Evolutionary conservation across 2,797 vertebrate genomes (phyloP).

Genomic region (Loris lydekkerianus): DNA sequence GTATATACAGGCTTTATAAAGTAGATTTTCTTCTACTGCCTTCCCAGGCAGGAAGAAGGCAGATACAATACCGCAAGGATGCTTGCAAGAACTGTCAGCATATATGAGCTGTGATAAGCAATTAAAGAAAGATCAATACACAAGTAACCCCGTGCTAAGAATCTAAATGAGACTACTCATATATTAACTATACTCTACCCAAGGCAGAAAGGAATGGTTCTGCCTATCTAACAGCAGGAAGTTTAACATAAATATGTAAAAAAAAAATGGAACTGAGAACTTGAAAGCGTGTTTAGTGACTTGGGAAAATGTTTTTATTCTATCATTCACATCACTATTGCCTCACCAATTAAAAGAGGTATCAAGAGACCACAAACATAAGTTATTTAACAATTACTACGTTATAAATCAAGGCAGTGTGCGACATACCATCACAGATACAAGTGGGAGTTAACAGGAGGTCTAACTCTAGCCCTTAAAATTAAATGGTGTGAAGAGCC

Average conservation of each 20-base stretch:
- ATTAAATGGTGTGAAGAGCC: background rate
- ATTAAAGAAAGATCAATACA: constrained; percentile 51
- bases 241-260: background rate
- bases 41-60: constrained; percentile 26
- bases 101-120: background rate
- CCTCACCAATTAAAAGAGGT: constrained; percentile 41
- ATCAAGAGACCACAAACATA: background rate
- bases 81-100: constrained; percentile 62
- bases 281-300: background rate
- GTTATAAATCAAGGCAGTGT: constrained; percentile 44
- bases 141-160: constrained; percentile 44
- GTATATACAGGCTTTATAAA: background rate
- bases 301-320: background rate
- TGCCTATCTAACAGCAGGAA: constrained; percentile 30
- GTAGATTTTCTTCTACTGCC: constrained; percentile 15
- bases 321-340: background rate
- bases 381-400: constrained; percentile 34
- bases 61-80: constrained; percentile 46
- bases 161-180: constrained; percentile 41
- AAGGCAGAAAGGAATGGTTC: constrained; percentile 40
- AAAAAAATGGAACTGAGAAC: constrained; percentile 37
- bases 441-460: constrained; percentile 32
- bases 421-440: constrained; percentile 47
- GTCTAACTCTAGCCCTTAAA: constrained; percentile 56
- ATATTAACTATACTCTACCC: constrained; percentile 52